phyloP scores from a whole-genome alignment of 2,888 invertebrate species.

The Drosophila planitibia region DNA sequence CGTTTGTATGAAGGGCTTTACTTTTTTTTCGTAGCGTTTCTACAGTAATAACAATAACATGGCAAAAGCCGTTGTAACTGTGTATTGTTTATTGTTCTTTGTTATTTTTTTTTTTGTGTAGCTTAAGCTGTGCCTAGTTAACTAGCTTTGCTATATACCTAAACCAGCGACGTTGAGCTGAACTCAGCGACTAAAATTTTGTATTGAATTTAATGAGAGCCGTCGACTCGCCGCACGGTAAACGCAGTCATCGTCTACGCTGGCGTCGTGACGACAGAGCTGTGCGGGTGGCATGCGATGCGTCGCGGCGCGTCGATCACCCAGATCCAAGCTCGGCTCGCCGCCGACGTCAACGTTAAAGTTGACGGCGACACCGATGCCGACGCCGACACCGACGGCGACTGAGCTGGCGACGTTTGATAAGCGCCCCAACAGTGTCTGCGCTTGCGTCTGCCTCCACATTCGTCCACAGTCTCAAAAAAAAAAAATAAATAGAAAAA shows the following conservation, averaged over 20 bases:
- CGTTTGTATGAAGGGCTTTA: neutral
- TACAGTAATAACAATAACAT: slow-evolving; percentile 31
- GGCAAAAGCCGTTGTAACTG: slow-evolving; percentile 23
- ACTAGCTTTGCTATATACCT: slow-evolving; percentile 45
- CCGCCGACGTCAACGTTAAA: neutral
- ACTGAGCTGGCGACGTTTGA: slow-evolving; percentile 13
- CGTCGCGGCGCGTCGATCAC: slow-evolving; percentile 26
- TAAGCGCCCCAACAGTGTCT: slow-evolving; percentile 9
- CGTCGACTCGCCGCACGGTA: slow-evolving; percentile 54
- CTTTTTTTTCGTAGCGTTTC: neutral
- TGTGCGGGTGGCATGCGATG: slow-evolving; percentile 25
- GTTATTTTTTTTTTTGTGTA: slow-evolving; percentile 11
- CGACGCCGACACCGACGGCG: neutral
- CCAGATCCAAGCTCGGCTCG: slow-evolving; percentile 31
- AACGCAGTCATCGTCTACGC: slow-evolving; percentile 30
- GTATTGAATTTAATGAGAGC: slow-evolving; percentile 71
- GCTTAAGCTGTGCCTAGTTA: slow-evolving; percentile 28
- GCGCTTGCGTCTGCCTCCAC: neutral
- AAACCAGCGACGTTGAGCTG: slow-evolving; percentile 79
- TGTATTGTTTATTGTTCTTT: slow-evolving; percentile 33
- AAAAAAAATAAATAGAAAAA: slow-evolving; percentile 4
- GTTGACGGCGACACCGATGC: neutral
- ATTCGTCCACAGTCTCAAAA: slow-evolving; percentile 5
- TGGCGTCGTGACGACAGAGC: slow-evolving; percentile 4
- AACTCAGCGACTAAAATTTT: slow-evolving; percentile 82